phyloP scores from a whole-genome alignment of 2,113 vertebrate species.

The Ammodytes marinus region DNA sequence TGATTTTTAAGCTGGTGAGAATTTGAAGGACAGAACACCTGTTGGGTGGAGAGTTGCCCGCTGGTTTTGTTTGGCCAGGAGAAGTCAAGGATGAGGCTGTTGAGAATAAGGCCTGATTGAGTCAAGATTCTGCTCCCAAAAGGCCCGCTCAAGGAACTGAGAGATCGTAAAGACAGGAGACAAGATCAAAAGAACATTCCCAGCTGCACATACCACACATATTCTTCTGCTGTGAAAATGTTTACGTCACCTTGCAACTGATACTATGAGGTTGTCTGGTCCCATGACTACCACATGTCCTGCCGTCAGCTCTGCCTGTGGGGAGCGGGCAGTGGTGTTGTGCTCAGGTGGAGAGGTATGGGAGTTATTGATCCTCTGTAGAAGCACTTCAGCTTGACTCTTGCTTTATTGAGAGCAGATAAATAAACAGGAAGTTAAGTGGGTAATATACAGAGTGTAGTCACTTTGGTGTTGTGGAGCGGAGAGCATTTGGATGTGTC shows the following conservation, averaged over 20 bases:
- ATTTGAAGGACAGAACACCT: slow-evolving; percentile 71
- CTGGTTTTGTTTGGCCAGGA: slow-evolving; percentile 86
- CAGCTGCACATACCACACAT: slow-evolving; percentile 36
- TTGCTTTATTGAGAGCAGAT: slow-evolving; percentile 74
- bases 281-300: slow-evolving; percentile 91
- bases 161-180: slow-evolving; percentile 27
- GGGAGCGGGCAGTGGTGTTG: slow-evolving; percentile 59
- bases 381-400: slow-evolving; percentile 80
- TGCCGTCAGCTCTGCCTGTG: slow-evolving; percentile 71
- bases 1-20: background rate
- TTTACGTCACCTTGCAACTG: slow-evolving; percentile 85
- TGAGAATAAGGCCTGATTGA: slow-evolving; percentile 88
- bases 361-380: slow-evolving; percentile 84
- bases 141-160: slow-evolving; percentile 88
- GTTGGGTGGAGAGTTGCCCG: slow-evolving; percentile 67
- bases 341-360: slow-evolving; percentile 69
- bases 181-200: slow-evolving; percentile 19
- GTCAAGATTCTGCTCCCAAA: slow-evolving; percentile 92
- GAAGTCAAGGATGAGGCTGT: slow-evolving; percentile 91
- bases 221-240: background rate
- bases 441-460: too few species aligned
- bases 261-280: slow-evolving; percentile 90
- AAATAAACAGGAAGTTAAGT: background rate
- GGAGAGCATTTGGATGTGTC: background rate
- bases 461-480: background rate